Evolutionary conservation across 2,797 vertebrate genomes (phyloP).

Genomic region (Pipistrellus kuhlii): DNA sequence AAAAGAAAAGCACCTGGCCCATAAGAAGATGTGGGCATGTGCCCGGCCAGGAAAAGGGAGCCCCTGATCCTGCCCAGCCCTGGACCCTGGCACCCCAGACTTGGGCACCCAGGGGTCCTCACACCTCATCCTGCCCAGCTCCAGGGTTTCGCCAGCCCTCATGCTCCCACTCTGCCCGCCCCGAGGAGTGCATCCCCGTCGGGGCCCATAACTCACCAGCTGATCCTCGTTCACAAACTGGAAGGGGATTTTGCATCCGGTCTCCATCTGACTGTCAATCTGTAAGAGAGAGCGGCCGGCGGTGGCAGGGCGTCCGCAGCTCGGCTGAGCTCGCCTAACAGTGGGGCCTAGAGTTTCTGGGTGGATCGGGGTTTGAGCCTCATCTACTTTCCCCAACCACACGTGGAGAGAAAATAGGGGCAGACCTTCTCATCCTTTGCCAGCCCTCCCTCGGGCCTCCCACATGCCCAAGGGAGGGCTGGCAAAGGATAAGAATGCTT

Average conservation of each 20-base stretch:
- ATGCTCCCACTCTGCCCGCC: background rate
- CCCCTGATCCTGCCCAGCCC: background rate
- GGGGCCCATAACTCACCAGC: constrained; percentile 84
- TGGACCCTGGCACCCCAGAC: background rate
- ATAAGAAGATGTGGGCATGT: background rate
- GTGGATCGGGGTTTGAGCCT: background rate
- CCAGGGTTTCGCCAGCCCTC: background rate
- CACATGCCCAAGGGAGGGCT: background rate
- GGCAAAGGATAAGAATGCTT: background rate
- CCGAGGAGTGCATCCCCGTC: background rate
- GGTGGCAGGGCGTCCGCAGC: background rate
- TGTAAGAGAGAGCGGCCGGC: constrained; percentile 76
- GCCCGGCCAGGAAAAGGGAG: background rate
- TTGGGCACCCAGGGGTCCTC: background rate
- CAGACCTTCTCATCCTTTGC: background rate
- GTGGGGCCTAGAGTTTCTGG: background rate
- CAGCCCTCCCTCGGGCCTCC: background rate
- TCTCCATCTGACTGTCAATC: constrained; percentile 89
- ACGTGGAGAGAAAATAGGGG: background rate
- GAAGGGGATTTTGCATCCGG: constrained; percentile 83
- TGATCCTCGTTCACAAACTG: constrained; percentile 82
- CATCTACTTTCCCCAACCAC: background rate
- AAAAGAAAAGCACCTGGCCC: background rate
- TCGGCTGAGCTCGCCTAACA: background rate
- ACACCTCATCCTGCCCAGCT: background rate